Evolutionary conservation across 2,797 vertebrate genomes (phyloP).

Genomic region (Borostomias antarcticus): DNA sequence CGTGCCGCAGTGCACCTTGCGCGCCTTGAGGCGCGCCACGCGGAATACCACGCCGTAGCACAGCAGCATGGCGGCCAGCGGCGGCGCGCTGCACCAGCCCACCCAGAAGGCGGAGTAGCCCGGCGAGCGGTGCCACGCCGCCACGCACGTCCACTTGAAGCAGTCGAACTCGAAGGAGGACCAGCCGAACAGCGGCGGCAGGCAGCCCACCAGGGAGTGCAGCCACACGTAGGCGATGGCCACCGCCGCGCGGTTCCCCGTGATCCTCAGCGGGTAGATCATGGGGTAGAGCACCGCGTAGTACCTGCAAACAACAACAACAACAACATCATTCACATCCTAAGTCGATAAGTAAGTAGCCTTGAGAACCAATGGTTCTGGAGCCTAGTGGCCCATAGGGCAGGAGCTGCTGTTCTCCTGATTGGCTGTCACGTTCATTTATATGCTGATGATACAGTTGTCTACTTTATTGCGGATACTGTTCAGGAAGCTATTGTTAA

Average conservation of each 20-base stretch:
- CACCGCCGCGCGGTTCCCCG: conserved; percentile 90
- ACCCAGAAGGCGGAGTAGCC: conserved; percentile 95
- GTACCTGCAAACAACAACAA: conserved; percentile 78
- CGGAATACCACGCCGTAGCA: conserved; percentile 98
- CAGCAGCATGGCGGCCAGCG: conserved; percentile 87
- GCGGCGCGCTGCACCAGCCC: conserved; percentile 89
- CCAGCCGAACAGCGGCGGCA: conserved; percentile 97
- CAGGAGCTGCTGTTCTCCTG: too few species aligned
- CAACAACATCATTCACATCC: too few species aligned
- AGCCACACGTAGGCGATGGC: conserved; percentile 94
- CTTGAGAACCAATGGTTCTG: too few species aligned
- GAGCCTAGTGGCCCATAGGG: too few species aligned
- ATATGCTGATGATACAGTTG: too few species aligned
- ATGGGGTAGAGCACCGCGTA: conserved; percentile 98
- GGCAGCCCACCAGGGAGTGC: conserved; percentile 91
- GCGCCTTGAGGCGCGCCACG: conserved; percentile 93
- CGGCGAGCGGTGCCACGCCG: conserved; percentile 88
- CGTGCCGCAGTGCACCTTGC: conserved; percentile 93
- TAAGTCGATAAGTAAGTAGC: too few species aligned
- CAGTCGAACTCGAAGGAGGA: conserved; percentile 93
- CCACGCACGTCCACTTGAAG: conserved; percentile 98
- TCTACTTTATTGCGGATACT: too few species aligned
- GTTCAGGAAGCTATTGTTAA: too few species aligned
- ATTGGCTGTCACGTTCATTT: too few species aligned
- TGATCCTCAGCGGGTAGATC: conserved; percentile 99